Evolutionary conservation across 2,113 vertebrate genomes (phyloP).

Genomic region (Salvator merianae): DNA sequence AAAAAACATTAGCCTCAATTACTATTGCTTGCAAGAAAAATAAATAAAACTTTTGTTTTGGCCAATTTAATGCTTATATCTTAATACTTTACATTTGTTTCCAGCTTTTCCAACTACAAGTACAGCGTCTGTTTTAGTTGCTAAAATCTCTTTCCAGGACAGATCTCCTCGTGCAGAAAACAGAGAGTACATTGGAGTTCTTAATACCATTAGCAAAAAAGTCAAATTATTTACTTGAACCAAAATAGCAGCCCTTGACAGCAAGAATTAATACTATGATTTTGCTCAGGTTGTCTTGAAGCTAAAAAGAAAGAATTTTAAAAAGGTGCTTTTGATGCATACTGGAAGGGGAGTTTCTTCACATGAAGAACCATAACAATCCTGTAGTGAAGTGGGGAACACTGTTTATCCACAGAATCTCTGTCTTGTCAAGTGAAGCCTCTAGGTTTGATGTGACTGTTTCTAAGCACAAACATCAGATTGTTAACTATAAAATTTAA

Average conservation of each 20-base stretch:
- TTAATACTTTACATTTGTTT: constrained; percentile 10
- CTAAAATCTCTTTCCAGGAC: constrained; percentile 2
- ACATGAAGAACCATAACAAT: not conserved
- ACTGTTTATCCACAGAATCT: not conserved
- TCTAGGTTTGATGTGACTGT: not conserved
- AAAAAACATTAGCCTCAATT: not conserved
- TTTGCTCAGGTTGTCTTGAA: not conserved
- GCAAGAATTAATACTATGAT: not conserved
- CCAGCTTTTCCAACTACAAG: constrained; percentile 11
- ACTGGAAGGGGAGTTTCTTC: not conserved
- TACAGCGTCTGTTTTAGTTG: not conserved
- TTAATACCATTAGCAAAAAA: constrained; percentile 9
- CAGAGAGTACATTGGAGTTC: constrained; percentile 4
- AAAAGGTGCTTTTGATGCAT: not conserved
- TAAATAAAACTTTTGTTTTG: not conserved
- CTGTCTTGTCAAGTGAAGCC: not conserved
- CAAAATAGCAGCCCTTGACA: not conserved
- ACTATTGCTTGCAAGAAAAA: constrained; percentile 1
- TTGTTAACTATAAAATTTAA: not conserved
- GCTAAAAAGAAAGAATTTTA: not conserved
- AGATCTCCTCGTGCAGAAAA: not conserved
- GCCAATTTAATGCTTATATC: not conserved
- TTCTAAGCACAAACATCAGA: not conserved
- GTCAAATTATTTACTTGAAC: not conserved
- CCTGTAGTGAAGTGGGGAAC: not conserved